phyloP scores from a whole-genome alignment of 1,140 invertebrate species.

The Neodiprion pinetum region DNA sequence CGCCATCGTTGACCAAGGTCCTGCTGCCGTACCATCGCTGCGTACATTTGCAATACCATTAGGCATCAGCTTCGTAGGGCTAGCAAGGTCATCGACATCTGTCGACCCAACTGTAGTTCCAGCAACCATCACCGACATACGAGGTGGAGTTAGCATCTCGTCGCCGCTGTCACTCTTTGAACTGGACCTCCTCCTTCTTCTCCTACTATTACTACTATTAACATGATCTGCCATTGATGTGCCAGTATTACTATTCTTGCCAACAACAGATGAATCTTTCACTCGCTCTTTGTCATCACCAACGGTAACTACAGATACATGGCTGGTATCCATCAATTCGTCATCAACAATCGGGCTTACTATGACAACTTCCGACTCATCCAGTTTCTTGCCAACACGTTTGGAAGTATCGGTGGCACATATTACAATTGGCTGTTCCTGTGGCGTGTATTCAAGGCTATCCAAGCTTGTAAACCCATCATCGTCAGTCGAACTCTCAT shows the following conservation, averaged over 20 bases:
- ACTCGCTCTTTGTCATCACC: slow-evolving; percentile 79
- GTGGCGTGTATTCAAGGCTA: slow-evolving; percentile 72
- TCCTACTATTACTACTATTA: not conserved
- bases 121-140: slow-evolving; percentile 49
- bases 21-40: slow-evolving; percentile 20
- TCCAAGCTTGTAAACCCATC: slow-evolving; percentile 75
- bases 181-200: slow-evolving; percentile 33
- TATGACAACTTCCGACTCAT: slow-evolving; percentile 83
- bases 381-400: slow-evolving; percentile 68
- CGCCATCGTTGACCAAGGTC: slow-evolving; percentile 3
- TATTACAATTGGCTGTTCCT: slow-evolving; percentile 60
- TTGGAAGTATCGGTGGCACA: slow-evolving; percentile 45
- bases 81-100: slow-evolving; percentile 46
- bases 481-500: slow-evolving; percentile 74
- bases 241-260: slow-evolving; percentile 45
- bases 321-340: slow-evolving; percentile 74
- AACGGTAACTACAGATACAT: slow-evolving; percentile 89
- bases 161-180: slow-evolving; percentile 50
- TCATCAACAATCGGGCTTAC: slow-evolving; percentile 68
- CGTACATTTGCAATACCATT: slow-evolving; percentile 25
- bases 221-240: slow-evolving; percentile 42
- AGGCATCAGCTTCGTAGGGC: slow-evolving; percentile 46
- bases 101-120: slow-evolving; percentile 52
- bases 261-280: slow-evolving; percentile 68
- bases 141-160: slow-evolving; percentile 36